These are phyloP conservation scores for Sinocyclocheilus anshuiensis DNA, from an alignment of 2,113 vertebrate species.

Conservation along the genomic window DNA sequence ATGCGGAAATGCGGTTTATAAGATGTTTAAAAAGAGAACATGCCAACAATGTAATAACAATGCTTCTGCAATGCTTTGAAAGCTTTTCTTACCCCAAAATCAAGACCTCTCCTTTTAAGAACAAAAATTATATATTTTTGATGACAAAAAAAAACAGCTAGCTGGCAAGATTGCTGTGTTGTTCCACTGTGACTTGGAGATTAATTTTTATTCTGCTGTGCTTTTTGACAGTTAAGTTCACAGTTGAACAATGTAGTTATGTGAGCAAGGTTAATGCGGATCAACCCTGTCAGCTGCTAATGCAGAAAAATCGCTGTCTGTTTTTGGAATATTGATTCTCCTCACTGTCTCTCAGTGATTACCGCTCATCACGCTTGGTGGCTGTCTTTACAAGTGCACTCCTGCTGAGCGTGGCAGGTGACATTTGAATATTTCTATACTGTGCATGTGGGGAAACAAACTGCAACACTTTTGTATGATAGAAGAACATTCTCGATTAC, in stretches of 20 bases:
- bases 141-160: neutral
- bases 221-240: conserved; percentile 35
- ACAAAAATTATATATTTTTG: neutral
- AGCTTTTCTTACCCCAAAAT: neutral
- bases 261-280: conserved; percentile 28
- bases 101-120: neutral
- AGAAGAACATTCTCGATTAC: neutral
- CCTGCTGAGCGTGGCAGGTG: conserved; percentile 9
- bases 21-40: neutral
- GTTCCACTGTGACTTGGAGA: neutral
- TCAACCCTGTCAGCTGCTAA: conserved; percentile 42
- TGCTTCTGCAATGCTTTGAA: neutral
- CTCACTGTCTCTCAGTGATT: conserved; percentile 13
- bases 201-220: neutral
- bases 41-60: neutral
- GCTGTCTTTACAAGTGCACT: conserved; percentile 25
- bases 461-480: neutral
- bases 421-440: conserved; percentile 1
- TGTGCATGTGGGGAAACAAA: conserved; percentile 7
- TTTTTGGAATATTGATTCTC: conserved; percentile 40
- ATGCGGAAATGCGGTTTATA: neutral
- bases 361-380: conserved; percentile 15
- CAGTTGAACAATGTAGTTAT: conserved; percentile 36
- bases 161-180: neutral
- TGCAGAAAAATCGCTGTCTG: conserved; percentile 40